A percentile compares a stretch with the other conserved stretches of the same genome.
These are phyloP conservation scores for Eugnorisma glareosa DNA, from an alignment of 2,888 invertebrate species.

Conservation along the genomic window DNA sequence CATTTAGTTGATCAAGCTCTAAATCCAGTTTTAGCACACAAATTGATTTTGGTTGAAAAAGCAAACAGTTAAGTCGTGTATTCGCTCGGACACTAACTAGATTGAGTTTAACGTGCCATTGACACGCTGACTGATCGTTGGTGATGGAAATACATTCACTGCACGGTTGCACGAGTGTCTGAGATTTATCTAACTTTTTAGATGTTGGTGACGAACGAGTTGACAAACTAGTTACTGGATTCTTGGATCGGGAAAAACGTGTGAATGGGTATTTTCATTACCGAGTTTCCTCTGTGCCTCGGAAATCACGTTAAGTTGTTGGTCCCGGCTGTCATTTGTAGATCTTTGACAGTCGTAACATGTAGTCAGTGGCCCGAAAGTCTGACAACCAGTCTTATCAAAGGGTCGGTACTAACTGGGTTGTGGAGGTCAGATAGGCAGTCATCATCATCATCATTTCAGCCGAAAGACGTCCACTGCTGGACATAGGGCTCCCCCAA, in stretches of 20 bases:
- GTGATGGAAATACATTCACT: constrained; percentile 19
- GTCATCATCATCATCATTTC: no score
- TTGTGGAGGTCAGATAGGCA: no score
- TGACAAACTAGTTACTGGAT: neutral
- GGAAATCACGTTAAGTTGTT: no score
- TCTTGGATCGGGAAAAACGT: neutral
- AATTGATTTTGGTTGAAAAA: constrained; percentile 37
- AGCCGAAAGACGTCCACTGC: no score
- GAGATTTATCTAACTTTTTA: neutral
- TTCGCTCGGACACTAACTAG: constrained; percentile 34
- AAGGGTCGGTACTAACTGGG: no score
- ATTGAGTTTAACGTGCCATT: constrained; percentile 27
- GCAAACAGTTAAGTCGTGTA: constrained; percentile 31
- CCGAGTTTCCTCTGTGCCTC: no score
- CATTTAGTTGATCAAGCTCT: neutral
- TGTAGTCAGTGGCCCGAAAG: no score
- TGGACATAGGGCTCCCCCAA: no score
- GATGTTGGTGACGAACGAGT: neutral
- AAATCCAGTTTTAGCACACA: constrained; percentile 27
- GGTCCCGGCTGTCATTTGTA: no score
- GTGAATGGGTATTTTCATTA: neutral
- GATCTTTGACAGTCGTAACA: no score
- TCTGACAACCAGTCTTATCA: no score
- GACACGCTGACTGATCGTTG: constrained; percentile 16
- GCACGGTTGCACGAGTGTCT: neutral